Conservation (phyloP, 2,113 vertebrate species). For the Spea bombifrons region DNA sequence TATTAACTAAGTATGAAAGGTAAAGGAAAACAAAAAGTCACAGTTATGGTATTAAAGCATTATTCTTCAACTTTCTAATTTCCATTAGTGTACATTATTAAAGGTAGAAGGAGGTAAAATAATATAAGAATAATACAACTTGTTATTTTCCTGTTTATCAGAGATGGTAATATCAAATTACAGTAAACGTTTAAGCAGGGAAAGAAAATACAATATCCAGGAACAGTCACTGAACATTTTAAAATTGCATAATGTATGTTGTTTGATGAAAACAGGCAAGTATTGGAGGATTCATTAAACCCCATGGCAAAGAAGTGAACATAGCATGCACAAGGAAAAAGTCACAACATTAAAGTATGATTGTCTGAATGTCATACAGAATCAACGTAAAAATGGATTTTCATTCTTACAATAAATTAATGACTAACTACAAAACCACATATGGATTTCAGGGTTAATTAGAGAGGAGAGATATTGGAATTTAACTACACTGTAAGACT, state of each 20-base stretch:
- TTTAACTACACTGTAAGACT: no score
- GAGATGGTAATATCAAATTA: conserved; percentile 38
- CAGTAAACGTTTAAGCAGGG: conserved; percentile 32
- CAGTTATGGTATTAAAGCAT: conserved; percentile 33
- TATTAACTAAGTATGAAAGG: no score
- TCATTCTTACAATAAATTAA: no score
- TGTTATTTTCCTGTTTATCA: conserved; percentile 11
- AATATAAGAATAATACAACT: conserved; percentile 2
- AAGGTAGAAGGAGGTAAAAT: conserved; percentile 10
- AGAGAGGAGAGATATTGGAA: no score
- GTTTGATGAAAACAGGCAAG: background rate
- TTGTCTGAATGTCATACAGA: background rate
- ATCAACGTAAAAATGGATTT: no score
- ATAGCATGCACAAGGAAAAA: background rate
- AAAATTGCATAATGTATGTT: conserved; percentile 30
- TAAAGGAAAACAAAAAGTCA: conserved; percentile 31
- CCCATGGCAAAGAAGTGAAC: background rate
- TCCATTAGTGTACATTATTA: conserved; percentile 12
- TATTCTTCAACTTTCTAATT: conserved; percentile 11
- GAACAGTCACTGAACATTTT: conserved; percentile 4
- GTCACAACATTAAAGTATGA: conserved; percentile 5
- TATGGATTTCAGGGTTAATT: no score
- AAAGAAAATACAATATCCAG: conserved; percentile 6
- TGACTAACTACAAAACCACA: no score
- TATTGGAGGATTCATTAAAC: conserved; percentile 18